Evolutionary conservation across 2,888 invertebrate genomes (phyloP).

Genomic region (Drosophila basisetae): DNA sequence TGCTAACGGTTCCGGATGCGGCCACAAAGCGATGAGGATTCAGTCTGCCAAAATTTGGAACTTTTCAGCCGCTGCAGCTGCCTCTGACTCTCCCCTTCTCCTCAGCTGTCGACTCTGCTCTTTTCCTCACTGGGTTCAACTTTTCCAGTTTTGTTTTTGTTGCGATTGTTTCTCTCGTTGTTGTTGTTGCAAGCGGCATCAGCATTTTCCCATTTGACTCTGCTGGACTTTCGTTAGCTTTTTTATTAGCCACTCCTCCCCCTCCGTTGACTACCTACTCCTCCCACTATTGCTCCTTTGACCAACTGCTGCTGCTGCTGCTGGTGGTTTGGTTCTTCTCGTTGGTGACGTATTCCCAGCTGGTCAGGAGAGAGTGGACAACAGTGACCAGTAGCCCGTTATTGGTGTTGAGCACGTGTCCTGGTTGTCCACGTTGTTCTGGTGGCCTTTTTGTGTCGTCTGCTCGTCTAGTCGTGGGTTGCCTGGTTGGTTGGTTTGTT

Average conservation of each 20-base stretch:
- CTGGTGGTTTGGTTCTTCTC: conserved; percentile 36
- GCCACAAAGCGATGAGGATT: conserved; percentile 41
- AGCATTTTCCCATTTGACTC: conserved; percentile 60
- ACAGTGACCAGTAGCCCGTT: conserved; percentile 16
- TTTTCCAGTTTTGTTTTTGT: conserved; percentile 69
- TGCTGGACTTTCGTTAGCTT: conserved; percentile 55
- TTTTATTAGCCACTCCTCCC: conserved; percentile 56
- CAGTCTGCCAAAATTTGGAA: conserved; percentile 68
- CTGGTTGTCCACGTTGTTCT: conserved; percentile 31
- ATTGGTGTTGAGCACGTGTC: conserved; percentile 53
- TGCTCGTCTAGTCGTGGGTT: conserved; percentile 22
- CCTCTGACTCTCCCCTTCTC: conserved; percentile 20
- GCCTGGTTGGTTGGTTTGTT: conserved; percentile 19
- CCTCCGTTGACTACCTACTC: background rate
- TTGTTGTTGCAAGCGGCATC: conserved; percentile 52
- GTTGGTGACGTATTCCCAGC: conserved; percentile 26
- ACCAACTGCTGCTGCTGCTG: conserved; percentile 27
- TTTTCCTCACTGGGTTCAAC: conserved; percentile 42
- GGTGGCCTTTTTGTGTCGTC: conserved; percentile 40
- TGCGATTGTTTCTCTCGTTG: conserved; percentile 48
- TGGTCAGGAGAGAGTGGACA: conserved; percentile 27
- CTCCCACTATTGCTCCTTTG: conserved; percentile 2
- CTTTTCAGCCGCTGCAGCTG: conserved; percentile 53
- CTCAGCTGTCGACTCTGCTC: conserved; percentile 4
- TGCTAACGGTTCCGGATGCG: conserved; percentile 59